phyloP scores from a whole-genome alignment of 64 coral and sea anemone species.

The Stichodactyla helianthus region DNA sequence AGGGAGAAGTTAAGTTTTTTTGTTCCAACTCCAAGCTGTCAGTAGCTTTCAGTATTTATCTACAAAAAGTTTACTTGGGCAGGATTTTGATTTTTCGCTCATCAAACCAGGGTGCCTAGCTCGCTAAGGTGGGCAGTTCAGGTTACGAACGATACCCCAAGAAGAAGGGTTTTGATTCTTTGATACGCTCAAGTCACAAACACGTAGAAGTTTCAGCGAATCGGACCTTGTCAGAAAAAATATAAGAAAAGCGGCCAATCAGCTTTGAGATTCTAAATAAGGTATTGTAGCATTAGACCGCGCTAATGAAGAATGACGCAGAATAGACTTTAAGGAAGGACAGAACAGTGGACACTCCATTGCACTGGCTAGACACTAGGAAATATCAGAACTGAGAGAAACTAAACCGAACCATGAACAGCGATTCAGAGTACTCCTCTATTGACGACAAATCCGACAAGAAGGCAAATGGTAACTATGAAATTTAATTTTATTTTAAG shows the following conservation, averaged over 20 bases:
- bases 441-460: conserved; percentile 47
- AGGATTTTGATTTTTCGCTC: no score
- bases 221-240: conserved; percentile 24
- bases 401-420: neutral
- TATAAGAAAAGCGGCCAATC: conserved; percentile 36
- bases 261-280: conserved; percentile 39
- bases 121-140: no score
- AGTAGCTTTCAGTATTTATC: neutral
- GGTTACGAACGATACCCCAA: neutral
- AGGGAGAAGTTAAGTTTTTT: conserved; percentile 79
- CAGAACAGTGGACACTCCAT: neutral
- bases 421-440: conserved; percentile 26
- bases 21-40: neutral
- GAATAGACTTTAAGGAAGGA: neutral
- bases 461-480: conserved; percentile 60
- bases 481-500: conserved; percentile 17
- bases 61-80: neutral
- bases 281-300: conserved; percentile 72
- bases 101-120: no score
- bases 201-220: conserved; percentile 40
- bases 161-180: neutral
- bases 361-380: neutral
- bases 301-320: conserved; percentile 16
- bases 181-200: conserved; percentile 24
- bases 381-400: no score